Evolutionary conservation across 2,888 invertebrate species (phyloP).

Genomic region (Leucophenga montana): DNA sequence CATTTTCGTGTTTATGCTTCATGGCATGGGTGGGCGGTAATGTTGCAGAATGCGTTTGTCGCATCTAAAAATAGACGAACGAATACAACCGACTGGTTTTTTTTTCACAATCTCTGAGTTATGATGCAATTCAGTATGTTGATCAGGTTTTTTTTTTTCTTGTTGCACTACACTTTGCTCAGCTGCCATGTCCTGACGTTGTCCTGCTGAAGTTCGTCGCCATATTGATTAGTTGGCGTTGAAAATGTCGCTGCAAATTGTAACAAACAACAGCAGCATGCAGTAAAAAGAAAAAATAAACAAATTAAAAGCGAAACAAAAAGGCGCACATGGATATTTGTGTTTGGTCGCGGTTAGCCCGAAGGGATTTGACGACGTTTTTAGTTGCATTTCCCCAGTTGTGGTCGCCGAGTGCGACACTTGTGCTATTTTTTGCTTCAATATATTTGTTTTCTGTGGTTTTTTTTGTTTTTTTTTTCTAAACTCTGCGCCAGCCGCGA

Average conservation of each 20-base stretch:
- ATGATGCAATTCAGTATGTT: too few species aligned
- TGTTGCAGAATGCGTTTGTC: too few species aligned
- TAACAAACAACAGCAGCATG: constrained; percentile 45
- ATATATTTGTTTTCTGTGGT: too few species aligned
- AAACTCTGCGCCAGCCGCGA: constrained; percentile 28
- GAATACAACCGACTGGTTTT: too few species aligned
- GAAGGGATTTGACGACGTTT: constrained; percentile 31
- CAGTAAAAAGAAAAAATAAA: neutral
- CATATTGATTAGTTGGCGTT: constrained; percentile 64
- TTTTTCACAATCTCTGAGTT: too few species aligned
- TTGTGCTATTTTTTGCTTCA: neutral
- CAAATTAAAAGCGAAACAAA: too few species aligned
- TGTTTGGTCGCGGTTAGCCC: neutral
- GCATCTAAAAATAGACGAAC: too few species aligned
- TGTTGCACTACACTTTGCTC: neutral
- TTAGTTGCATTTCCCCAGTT: constrained; percentile 47
- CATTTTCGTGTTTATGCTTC: too few species aligned
- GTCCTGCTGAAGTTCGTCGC: neutral
- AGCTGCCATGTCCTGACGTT: neutral
- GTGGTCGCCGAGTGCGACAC: constrained; percentile 29
- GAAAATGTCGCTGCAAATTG: constrained; percentile 61
- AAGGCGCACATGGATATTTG: neutral
- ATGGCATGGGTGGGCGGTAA: too few species aligned
- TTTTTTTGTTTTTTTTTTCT: too few species aligned
- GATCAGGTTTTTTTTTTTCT: neutral